A percentile compares a stretch with the other conserved stretches of the same genome.
Conservation (phyloP, 2,888 invertebrate genomes). For the Acheta domesticus region DNA sequence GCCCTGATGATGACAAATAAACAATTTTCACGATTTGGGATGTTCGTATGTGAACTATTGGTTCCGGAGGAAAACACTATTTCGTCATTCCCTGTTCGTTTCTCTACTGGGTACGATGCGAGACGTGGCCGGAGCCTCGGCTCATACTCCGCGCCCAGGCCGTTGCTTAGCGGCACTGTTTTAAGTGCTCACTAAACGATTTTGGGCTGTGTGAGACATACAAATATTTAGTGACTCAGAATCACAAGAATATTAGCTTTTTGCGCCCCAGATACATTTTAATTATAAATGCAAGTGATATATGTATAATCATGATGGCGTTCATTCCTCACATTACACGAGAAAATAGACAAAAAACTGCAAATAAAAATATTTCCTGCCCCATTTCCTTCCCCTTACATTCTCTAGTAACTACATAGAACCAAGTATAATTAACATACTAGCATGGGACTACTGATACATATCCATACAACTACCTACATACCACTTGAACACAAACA, state of each 20-base stretch:
- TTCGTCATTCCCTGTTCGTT: constrained; percentile 10
- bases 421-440: constrained; percentile 10
- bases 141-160: not conserved
- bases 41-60: not conserved
- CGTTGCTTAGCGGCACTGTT: constrained; percentile 53
- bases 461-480: constrained; percentile 1
- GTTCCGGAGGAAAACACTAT: constrained; percentile 18
- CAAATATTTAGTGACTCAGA: constrained; percentile 9
- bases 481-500: too few relatives aligned
- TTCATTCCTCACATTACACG: constrained; percentile 45
- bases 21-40: constrained; percentile 18
- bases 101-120: constrained; percentile 18
- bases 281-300: constrained; percentile 34
- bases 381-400: constrained; percentile 28
- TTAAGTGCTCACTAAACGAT: constrained; percentile 60
- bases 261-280: constrained; percentile 53
- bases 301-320: constrained; percentile 37
- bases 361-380: constrained; percentile 36
- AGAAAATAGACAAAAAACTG: constrained; percentile 31
- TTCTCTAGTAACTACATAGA: constrained; percentile 18
- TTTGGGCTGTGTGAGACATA: constrained; percentile 59
- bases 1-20: constrained; percentile 18
- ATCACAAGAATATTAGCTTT: constrained; percentile 46
- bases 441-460: constrained; percentile 1
- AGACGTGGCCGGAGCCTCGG: constrained; percentile 18